Conservation (phyloP, 1,140 invertebrate genomes). For the Neodiprion fabricii region DNA sequence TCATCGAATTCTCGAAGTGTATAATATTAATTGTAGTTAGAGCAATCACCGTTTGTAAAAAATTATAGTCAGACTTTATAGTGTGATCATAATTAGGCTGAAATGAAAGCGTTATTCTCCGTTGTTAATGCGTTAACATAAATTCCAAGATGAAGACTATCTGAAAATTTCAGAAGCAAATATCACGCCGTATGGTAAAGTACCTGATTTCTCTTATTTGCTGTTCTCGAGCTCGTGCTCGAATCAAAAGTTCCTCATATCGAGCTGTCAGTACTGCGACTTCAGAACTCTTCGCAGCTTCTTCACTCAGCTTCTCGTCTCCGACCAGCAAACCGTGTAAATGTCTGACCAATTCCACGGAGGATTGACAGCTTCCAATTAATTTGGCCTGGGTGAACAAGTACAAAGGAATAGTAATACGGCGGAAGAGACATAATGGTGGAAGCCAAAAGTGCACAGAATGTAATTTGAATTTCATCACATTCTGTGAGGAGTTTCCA, state of each 20-base stretch:
- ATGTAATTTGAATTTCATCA: background rate
- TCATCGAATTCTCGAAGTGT: background rate
- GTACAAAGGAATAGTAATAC: constrained; percentile 14
- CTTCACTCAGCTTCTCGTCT: constrained; percentile 72
- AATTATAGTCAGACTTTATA: constrained; percentile 21
- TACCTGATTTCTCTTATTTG: constrained; percentile 77
- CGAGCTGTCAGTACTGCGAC: constrained; percentile 70
- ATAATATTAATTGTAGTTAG: constrained; percentile 8
- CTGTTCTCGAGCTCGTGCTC: constrained; percentile 77
- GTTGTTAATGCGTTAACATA: constrained; percentile 2
- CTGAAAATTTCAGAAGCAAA: background rate
- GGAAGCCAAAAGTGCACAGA: constrained; percentile 2
- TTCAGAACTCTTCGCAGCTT: constrained; percentile 71
- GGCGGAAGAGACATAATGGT: background rate
- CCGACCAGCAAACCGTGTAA: constrained; percentile 75
- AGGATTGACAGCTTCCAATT: constrained; percentile 73
- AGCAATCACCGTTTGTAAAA: constrained; percentile 12
- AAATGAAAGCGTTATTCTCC: background rate
- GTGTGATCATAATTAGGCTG: background rate
- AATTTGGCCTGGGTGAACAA: constrained; percentile 64
- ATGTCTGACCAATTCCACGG: constrained; percentile 80
- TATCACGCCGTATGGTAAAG: background rate
- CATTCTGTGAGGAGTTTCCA: background rate
- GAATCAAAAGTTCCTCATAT: constrained; percentile 73
- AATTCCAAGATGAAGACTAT: background rate